A percentile compares a stretch with the other conserved stretches of the same genome.
These are phyloP conservation scores for Neoniphon sammara DNA, from an alignment of 2,797 vertebrate species.

Conservation along the genomic window DNA sequence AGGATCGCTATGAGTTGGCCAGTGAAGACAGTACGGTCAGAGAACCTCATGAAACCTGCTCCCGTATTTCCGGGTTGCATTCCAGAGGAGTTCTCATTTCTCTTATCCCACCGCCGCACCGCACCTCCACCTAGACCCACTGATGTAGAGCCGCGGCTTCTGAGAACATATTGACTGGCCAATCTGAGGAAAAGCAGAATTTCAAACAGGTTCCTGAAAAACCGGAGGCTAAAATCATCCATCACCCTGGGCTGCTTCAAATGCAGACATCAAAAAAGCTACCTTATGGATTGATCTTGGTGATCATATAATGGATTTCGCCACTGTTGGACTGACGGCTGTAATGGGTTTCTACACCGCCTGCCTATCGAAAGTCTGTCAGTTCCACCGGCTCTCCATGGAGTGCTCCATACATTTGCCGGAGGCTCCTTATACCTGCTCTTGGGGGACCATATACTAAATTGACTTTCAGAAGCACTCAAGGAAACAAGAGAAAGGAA, in stretches of 20 bases:
- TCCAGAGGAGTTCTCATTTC: slow-evolving; percentile 26
- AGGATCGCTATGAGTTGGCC: slow-evolving; percentile 47
- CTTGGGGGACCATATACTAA: slow-evolving; percentile 61
- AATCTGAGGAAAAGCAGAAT: slow-evolving; percentile 66
- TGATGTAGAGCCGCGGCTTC: slow-evolving; percentile 48
- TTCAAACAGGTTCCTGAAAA: slow-evolving; percentile 76
- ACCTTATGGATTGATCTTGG: slow-evolving; percentile 79
- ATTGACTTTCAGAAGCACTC: slow-evolving; percentile 67
- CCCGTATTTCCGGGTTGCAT: slow-evolving; percentile 22
- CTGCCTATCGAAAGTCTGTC: slow-evolving; percentile 67
- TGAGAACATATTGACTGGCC: slow-evolving; percentile 64
- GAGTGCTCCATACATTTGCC: slow-evolving; percentile 67
- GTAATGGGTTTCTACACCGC: slow-evolving; percentile 74
- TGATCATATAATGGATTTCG: slow-evolving; percentile 80
- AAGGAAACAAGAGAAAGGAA: slow-evolving; percentile 58
- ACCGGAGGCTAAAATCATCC: slow-evolving; percentile 74
- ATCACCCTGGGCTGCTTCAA: slow-evolving; percentile 77
- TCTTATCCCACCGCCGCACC: slow-evolving; percentile 11
- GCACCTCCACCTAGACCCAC: slow-evolving; percentile 19
- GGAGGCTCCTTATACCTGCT: slow-evolving; percentile 59
- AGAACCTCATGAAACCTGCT: slow-evolving; percentile 40
- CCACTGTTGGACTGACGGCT: slow-evolving; percentile 64
- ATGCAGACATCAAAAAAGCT: slow-evolving; percentile 79
- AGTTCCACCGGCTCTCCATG: slow-evolving; percentile 56
- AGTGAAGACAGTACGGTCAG: slow-evolving; percentile 32